A percentile compares a stretch with the other conserved stretches of the same genome.
Conservation (phyloP, 2,888 invertebrate genomes). For the Drosophila emarginata region DNA sequence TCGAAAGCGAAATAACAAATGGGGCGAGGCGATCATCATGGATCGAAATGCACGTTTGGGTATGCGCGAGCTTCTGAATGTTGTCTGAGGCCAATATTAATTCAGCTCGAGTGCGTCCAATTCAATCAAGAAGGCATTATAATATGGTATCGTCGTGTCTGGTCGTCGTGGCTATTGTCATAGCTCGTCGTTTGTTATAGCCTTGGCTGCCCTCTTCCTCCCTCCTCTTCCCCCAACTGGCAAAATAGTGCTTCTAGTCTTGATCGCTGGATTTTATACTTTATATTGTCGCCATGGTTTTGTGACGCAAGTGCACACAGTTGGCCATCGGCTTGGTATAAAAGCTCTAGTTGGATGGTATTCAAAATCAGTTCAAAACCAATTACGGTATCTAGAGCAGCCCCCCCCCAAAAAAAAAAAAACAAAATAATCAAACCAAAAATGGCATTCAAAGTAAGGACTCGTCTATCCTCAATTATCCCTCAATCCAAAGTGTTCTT, state of each 20-base stretch:
- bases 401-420: constrained; percentile 34
- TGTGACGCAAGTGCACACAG: constrained; percentile 69
- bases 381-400: constrained; percentile 81
- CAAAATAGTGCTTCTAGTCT: constrained; percentile 61
- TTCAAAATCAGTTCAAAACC: constrained; percentile 79
- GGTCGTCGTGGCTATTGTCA: constrained; percentile 52
- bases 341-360: constrained; percentile 68
- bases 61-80: constrained; percentile 63
- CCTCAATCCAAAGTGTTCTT: neutral
- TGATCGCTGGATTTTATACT: constrained; percentile 41
- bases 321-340: constrained; percentile 70
- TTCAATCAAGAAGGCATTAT: constrained; percentile 77
- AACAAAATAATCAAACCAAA: constrained; percentile 16
- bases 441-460: constrained; percentile 82
- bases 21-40: constrained; percentile 47
- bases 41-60: constrained; percentile 52
- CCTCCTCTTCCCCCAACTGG: neutral
- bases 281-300: constrained; percentile 54
- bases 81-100: constrained; percentile 74
- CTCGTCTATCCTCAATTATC: neutral
- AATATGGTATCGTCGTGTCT: constrained; percentile 30
- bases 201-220: constrained; percentile 37
- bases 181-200: constrained; percentile 62
- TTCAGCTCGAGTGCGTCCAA: constrained; percentile 62
- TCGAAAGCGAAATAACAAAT: constrained; percentile 69